Evolutionary conservation across 2,113 vertebrate species (phyloP), one percentile per base, ranked within the genome.

Genomic region (Stegostoma tigrinum): DNA sequence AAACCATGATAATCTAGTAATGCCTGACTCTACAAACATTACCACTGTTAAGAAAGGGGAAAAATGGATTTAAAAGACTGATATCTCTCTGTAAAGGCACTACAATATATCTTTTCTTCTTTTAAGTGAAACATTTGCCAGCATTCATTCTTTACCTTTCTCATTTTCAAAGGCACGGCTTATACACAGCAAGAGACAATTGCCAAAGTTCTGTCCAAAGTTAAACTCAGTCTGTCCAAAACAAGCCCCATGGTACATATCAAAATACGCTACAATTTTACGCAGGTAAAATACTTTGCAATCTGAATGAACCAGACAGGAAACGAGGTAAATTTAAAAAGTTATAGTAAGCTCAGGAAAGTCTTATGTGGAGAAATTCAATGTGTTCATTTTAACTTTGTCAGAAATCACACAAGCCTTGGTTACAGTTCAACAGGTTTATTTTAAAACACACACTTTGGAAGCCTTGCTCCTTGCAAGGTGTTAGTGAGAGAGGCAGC

Each of bases 281-380:
- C 23, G 23, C 67, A 94, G 93, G 27, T 2, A 89, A 27, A 48
- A 89, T 55, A 89, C 86, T 61, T 61, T 34, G 87, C 61, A 66
- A 91, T 19, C 89, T 14, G 34, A 2, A 10, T 70, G 67, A 70
- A 38, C 42, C 67, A 94, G 93, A 48, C n/a, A 93, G 61, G 61
- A 67, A 93, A 67, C 90, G 38, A 94, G 93, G 70, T 42, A 70
- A 94, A 94, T 68, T 94, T 38, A 94, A 70, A 42, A 34, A 94
- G 34, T 94, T 94, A 12, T 94, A 68, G 19, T 23, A 67, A 70
- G 42, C 64, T 45, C 66, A 70, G n/a, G 66, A 23, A 27, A 42
- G 30, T 19, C 34, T 48, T 42, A 94, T 23, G 34, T 94, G n/a
- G n/a, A 45, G 23, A 48, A 70, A 8, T 70, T 17, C 30, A 19